Evolutionary conservation across 2,113 vertebrate species (phyloP).

Genomic region (Phrynosoma platyrhinos): DNA sequence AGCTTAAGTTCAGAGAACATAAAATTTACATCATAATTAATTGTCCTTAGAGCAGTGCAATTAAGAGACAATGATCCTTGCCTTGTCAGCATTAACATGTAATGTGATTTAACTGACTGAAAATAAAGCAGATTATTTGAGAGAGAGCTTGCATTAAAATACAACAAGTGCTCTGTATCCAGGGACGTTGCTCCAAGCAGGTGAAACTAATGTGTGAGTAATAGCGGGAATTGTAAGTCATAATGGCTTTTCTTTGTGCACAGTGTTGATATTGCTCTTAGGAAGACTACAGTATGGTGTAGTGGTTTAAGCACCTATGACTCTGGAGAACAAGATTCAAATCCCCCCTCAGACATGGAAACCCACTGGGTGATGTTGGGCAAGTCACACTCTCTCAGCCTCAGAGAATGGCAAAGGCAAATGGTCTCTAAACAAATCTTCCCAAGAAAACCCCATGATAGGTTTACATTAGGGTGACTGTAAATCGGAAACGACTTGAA

Average conservation of each 20-base stretch:
- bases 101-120: constrained; percentile 34
- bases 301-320: no score
- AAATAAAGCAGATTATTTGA: constrained; percentile 36
- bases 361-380: no score
- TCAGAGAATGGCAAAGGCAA: no score
- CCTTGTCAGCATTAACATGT: constrained; percentile 39
- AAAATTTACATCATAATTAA: background rate
- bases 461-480: no score
- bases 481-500: no score
- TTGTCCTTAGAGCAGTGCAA: background rate
- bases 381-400: no score
- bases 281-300: background rate
- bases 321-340: no score
- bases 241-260: background rate
- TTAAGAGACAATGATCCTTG: background rate
- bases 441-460: no score
- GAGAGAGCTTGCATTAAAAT: constrained; percentile 1
- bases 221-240: constrained; percentile 15
- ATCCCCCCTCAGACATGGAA: no score
- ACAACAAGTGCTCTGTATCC: background rate
- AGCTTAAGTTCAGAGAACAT: background rate
- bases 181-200: background rate
- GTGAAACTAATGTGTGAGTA: constrained; percentile 12
- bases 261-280: background rate
- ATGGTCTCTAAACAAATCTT: no score